phyloP scores from a whole-genome alignment of 2,888 invertebrate genomes.

The Ormia ochracea region DNA sequence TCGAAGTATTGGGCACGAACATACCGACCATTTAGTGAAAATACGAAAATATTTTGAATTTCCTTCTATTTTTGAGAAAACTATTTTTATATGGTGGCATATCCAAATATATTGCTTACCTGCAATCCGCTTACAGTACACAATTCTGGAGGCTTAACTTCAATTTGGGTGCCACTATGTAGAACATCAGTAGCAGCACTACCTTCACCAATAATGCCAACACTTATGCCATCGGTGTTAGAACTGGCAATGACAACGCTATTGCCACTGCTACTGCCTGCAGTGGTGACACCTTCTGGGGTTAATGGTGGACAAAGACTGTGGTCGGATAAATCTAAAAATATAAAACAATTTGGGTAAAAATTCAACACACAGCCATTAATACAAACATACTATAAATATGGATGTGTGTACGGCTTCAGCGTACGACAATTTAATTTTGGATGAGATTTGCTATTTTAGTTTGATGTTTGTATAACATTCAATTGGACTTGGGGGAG shows the following conservation, averaged over 20 bases:
- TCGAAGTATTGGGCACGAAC: no score
- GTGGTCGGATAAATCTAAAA: conserved; percentile 75
- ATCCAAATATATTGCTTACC: conserved; percentile 79
- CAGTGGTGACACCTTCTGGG: conserved; percentile 72
- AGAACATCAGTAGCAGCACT: conserved; percentile 71
- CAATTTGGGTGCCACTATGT: conserved; percentile 77
- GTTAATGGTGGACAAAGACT: conserved; percentile 75
- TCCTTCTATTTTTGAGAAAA: conserved; percentile 14
- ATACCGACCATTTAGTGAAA: conserved; percentile 44
- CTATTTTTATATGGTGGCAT: conserved; percentile 60
- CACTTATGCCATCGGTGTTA: conserved; percentile 76
- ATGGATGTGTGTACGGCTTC: no score
- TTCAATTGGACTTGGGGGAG: no score
- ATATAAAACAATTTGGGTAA: not conserved
- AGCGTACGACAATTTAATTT: no score
- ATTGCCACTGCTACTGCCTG: conserved; percentile 68
- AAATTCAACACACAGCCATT: not conserved
- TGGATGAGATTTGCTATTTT: no score
- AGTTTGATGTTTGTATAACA: no score
- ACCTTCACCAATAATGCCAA: conserved; percentile 54
- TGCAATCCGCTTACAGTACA: conserved; percentile 80
- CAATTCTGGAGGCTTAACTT: conserved; percentile 80
- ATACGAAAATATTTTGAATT: conserved; percentile 35
- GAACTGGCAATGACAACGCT: conserved; percentile 62
- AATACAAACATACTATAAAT: no score